Evolutionary conservation across 1,140 invertebrate genomes (phyloP).

Genomic region (Camponotus floridanus): DNA sequence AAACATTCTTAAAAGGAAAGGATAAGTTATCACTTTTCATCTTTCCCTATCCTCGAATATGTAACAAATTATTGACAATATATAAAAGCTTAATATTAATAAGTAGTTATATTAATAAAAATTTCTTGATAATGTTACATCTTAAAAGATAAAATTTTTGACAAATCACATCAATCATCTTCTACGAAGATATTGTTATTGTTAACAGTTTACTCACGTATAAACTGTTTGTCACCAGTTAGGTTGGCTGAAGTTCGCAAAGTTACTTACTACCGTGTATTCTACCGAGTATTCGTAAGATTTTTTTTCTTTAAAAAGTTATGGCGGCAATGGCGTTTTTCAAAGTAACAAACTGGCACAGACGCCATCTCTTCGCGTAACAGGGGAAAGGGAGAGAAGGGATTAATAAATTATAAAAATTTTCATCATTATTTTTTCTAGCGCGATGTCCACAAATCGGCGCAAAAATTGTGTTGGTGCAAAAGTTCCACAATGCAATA

Average conservation of each 20-base stretch:
- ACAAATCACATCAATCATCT: background rate
- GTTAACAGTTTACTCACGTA: constrained; percentile 31
- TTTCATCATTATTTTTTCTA: constrained; percentile 31
- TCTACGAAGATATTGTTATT: background rate
- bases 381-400: background rate
- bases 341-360: constrained; percentile 9
- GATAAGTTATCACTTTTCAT: background rate
- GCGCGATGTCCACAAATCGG: background rate
- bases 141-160: background rate
- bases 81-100: background rate
- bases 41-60: too few relatives aligned
- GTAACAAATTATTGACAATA: too few relatives aligned
- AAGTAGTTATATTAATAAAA: background rate
- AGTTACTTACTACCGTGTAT: background rate
- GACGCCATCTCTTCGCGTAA: constrained; percentile 14
- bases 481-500: background rate
- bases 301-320: constrained; percentile 36
- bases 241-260: constrained; percentile 16
- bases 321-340: background rate
- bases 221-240: constrained; percentile 19
- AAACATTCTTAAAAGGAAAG: background rate
- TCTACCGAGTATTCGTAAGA: background rate
- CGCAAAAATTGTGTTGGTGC: background rate
- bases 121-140: background rate
- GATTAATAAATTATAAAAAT: constrained; percentile 49